Evolutionary conservation across 2,888 invertebrate genomes (phyloP).

Genomic region (Himalopsyche kuldschensis): DNA sequence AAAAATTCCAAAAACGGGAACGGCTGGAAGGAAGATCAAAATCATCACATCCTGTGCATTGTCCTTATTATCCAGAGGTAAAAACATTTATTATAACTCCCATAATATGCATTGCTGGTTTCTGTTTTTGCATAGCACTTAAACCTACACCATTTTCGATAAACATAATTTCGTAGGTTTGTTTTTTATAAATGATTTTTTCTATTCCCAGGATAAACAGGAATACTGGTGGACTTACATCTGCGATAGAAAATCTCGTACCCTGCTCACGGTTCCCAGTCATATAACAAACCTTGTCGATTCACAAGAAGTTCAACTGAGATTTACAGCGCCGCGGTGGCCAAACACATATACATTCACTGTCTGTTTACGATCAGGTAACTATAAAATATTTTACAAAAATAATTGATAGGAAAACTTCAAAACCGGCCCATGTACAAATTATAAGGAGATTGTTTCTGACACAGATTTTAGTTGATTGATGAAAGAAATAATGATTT

Average conservation of each 20-base stretch:
- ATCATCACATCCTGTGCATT: slow-evolving; percentile 94
- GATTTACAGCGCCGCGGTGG: slow-evolving; percentile 95
- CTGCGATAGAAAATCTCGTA: slow-evolving; percentile 90
- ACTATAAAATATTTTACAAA: slow-evolving; percentile 12
- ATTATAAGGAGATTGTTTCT: too few relatives aligned
- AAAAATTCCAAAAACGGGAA: slow-evolving; percentile 83
- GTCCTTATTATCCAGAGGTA: slow-evolving; percentile 91
- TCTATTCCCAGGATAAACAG: slow-evolving; percentile 72
- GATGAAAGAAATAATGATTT: too few relatives aligned
- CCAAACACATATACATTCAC: slow-evolving; percentile 90
- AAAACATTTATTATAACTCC: neutral
- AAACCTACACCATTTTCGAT: neutral
- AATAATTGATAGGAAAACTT: too few relatives aligned
- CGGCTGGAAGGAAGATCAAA: slow-evolving; percentile 92
- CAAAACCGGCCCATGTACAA: too few relatives aligned
- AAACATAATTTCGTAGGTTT: too few relatives aligned
- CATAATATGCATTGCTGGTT: neutral
- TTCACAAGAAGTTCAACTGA: slow-evolving; percentile 88
- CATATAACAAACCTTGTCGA: slow-evolving; percentile 91
- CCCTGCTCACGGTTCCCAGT: slow-evolving; percentile 89
- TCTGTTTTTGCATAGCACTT: too few relatives aligned
- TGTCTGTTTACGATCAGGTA: slow-evolving; percentile 84
- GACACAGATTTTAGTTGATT: too few relatives aligned
- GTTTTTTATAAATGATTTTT: neutral
- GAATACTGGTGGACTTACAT: slow-evolving; percentile 99